phyloP scores from a whole-genome alignment of 2,113 vertebrate genomes.

The Scytalopus superciliaris region DNA sequence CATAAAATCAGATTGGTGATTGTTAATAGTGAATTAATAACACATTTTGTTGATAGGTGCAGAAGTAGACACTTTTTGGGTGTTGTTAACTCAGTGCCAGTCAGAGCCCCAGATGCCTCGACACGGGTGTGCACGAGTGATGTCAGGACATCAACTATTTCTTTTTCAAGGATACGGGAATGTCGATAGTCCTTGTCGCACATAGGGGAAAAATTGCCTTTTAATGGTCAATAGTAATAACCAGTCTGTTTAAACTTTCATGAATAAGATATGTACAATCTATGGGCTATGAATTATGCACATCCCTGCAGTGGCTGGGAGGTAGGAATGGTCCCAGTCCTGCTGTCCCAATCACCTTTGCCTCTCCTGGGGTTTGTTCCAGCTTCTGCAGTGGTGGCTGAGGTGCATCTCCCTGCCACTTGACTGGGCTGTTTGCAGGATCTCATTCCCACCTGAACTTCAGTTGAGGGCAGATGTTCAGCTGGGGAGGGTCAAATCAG shows the following conservation, averaged over 20 bases:
- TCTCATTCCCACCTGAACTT: accelerated
- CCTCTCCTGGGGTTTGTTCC: not conserved
- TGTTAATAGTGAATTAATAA: not conserved
- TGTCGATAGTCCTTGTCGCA: not conserved
- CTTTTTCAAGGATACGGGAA: not conserved
- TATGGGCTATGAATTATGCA: conserved; percentile 61
- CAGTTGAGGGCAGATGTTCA: not conserved
- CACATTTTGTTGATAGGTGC: accelerated
- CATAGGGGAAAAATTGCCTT: not conserved
- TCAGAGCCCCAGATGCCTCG: not conserved
- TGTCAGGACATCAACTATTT: not conserved
- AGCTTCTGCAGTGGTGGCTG: not conserved
- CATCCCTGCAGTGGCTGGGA: not conserved
- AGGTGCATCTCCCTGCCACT: not conserved
- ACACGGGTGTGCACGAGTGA: accelerated
- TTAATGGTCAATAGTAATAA: conserved; percentile 40
- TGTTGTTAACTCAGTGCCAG: accelerated
- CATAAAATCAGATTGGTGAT: accelerated
- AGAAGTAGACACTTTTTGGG: not conserved
- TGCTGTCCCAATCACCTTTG: not conserved
- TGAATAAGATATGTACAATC: conserved; percentile 42
- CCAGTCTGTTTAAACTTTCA: conserved; percentile 39
- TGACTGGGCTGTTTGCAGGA: not conserved
- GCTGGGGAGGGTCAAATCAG: not conserved
- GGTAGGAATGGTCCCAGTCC: not conserved